Base-by-base conservation (phyloP, 2,113 vertebrate genomes). In the Thunnus maccoyii region DNA sequence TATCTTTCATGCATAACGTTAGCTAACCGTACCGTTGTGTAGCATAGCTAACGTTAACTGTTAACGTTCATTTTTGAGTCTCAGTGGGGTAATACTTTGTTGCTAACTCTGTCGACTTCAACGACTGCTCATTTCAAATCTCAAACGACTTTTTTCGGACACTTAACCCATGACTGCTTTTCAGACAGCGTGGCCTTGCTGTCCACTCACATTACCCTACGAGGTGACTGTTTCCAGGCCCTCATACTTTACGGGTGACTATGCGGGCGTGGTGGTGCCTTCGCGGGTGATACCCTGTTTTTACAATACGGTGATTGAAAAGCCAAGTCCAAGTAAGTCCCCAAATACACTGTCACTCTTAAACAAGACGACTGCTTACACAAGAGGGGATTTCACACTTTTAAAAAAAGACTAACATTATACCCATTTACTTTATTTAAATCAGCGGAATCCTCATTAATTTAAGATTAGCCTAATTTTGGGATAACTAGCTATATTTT, bases 221-320 rank as follows among this genome's bases (percentile, higher is more conserved):
- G 13, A 3, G 0, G n/a, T 48, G 36, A 2, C 17, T 0, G 13
- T 22, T 0, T 2, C 5, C 1, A 1, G 63, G 18, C 5, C 44
- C 0, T 0, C 22, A 0, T 68, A 18, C 18, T 0, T 18, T 27
- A 11, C 48, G 0, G 2, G 7, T 48, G 30, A 44, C 14, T 36
- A 18, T 4, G 4, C 15, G 0, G 11, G 12, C 13, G 0, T 14
- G 50, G 16, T 4, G 65, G 3, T 10, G 3, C 58, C 55, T 0
- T 4, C 16, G 5, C 7, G 0, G n/a, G 13, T 1, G 3, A 1
- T 12, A 0, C 54, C 54, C 2, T 7, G 0, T 5, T 17, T 5
- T 14, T n/a, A 22, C 61, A 13, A 25, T 0, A 0, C 0, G 2
- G 10, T 17, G 25, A 15, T 7, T 4, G 27, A 46, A 3, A 44